A percentile compares a stretch with the other conserved stretches of the same genome.
These are phyloP conservation scores for Salpingus planirostris DNA, from an alignment of 2,888 invertebrate genomes.

Conservation along the genomic window DNA sequence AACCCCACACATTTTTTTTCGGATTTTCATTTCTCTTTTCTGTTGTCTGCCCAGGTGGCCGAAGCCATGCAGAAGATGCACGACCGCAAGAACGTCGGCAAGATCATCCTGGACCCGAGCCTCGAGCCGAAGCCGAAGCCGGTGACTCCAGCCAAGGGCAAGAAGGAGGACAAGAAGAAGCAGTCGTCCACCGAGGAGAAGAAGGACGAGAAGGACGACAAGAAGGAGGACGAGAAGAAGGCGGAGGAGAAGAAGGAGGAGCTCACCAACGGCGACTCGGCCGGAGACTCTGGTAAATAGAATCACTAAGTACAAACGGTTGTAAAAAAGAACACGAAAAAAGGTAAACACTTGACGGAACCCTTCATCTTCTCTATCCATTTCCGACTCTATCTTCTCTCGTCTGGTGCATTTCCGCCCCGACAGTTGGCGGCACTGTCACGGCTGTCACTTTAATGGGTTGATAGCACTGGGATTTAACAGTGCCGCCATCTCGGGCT, in stretches of 20 bases:
- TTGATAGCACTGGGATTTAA: too few species aligned
- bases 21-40: too few species aligned
- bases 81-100: constrained; percentile 84
- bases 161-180: constrained; percentile 59
- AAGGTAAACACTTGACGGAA: too few species aligned
- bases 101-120: constrained; percentile 74
- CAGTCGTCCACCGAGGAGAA: constrained; percentile 47
- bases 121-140: constrained; percentile 72
- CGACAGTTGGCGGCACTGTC: too few species aligned
- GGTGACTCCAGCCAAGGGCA: constrained; percentile 68
- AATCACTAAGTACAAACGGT: neutral
- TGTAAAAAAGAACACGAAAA: neutral
- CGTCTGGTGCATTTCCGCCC: too few species aligned
- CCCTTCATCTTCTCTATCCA: too few species aligned
- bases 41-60: constrained; percentile 64
- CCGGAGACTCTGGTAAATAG: constrained; percentile 43
- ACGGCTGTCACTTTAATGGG: too few species aligned
- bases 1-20: too few species aligned
- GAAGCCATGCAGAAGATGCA: constrained; percentile 92
- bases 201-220: constrained; percentile 46
- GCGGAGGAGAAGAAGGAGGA: constrained; percentile 32
- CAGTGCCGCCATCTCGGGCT: too few species aligned
- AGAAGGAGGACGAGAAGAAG: constrained; percentile 45
- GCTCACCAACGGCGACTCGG: constrained; percentile 47
- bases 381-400: too few species aligned